These are phyloP conservation scores for Nixonia krombeini DNA, from an alignment of 1,140 invertebrate species.

Conservation along the genomic window DNA sequence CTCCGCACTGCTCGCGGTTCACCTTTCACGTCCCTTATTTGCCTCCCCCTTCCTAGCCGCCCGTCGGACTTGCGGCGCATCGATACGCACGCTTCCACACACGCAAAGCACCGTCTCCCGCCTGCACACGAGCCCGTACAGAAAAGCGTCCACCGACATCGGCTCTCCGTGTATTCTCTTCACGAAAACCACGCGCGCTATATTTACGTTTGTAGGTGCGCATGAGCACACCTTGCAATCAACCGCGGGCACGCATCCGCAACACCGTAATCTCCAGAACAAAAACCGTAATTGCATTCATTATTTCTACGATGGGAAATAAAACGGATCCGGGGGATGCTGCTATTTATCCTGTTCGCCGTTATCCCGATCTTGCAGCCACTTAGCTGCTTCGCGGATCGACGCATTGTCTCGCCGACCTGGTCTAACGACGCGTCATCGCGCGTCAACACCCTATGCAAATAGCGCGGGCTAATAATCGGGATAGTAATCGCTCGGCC, in stretches of 20 bases:
- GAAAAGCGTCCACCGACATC: background rate
- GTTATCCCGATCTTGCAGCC: slow-evolving; percentile 15
- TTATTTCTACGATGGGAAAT: slow-evolving; percentile 59
- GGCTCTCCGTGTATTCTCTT: slow-evolving; percentile 13
- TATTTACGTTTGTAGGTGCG: slow-evolving; percentile 30
- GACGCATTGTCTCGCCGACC: slow-evolving; percentile 9
- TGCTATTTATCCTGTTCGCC: background rate
- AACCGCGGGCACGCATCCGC: slow-evolving; percentile 60
- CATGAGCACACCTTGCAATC: slow-evolving; percentile 57
- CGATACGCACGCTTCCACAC: slow-evolving; percentile 23
- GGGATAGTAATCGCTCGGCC: too few species aligned
- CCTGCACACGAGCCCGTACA: background rate
- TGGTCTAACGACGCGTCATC: background rate
- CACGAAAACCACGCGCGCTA: slow-evolving; percentile 31
- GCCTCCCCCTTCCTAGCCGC: background rate
- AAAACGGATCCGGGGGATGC: slow-evolving; percentile 37
- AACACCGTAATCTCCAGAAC: slow-evolving; percentile 62
- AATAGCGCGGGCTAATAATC: too few species aligned
- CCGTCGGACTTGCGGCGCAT: slow-evolving; percentile 11
- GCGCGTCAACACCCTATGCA: too few species aligned
- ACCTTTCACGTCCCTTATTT: slow-evolving; percentile 9
- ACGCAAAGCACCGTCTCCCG: background rate
- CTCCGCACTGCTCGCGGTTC: slow-evolving; percentile 10
- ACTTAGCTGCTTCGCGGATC: slow-evolving; percentile 3
- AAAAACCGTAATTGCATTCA: slow-evolving; percentile 69